Base-by-base conservation (phyloP, 2,113 vertebrate species). In the Hemibagrus wyckioides region DNA sequence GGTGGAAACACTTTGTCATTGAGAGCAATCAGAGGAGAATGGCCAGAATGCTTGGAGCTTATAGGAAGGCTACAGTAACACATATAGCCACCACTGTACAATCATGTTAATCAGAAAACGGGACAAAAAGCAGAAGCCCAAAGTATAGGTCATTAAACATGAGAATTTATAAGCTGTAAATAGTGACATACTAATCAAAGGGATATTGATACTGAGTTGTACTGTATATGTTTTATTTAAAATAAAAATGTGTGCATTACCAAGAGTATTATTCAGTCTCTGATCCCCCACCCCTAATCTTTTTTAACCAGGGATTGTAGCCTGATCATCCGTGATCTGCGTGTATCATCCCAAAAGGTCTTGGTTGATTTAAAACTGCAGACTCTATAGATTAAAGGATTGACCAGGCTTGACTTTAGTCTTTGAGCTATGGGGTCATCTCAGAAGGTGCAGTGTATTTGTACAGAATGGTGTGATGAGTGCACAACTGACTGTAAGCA, bases 361-460 rank as follows among this genome's bases (percentile, higher is more conserved):
- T 61, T 44, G 36, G 19, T 59, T 82, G 65, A 56, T 57, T 84
- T 57, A 69, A 33, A 73, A 73, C 8, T 2, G 21, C 48, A 73
- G 50, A 57, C 30, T 8, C 15, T 71, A 15, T 23, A 21, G 44
- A 54, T 73, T 28, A 23, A 71, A 23, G 19, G 67, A 71, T 17
- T 28, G 23, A 15, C 39, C 33, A 73, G 67, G 9, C 19, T 84
- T 56, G 65, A 73, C 65, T 84, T 71, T 71, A 25, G 5, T 21
- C 63, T 84, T 41, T 75, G 69, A 85, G 14, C 52, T 36, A 54
- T 10, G 3, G 14, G 23, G 50, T 44, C 28, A 50, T 30, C 30
- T 75, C 67, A 41, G 83, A 69, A 85, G 83, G 52, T 73, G 30
- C 30, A 69, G 52, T 30, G 28, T 33, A 48, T 67, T 83, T 83